Conservation (phyloP, 1,140 invertebrate species). For the Ips nitidus region DNA sequence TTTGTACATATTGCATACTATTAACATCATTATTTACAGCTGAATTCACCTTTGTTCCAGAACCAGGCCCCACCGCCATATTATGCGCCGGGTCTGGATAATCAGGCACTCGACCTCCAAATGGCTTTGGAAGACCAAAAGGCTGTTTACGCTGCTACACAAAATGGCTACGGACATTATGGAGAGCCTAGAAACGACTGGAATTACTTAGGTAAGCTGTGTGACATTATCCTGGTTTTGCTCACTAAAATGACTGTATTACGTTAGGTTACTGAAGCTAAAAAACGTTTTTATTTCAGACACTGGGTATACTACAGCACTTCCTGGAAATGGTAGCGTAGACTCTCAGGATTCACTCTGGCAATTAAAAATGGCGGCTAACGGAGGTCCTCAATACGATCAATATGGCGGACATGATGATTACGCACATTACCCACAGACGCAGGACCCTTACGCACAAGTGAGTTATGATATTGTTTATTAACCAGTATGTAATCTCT, state of each 20-base stretch:
- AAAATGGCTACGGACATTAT: slow-evolving; percentile 84
- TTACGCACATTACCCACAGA: slow-evolving; percentile 80
- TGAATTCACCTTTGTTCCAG: slow-evolving; percentile 53
- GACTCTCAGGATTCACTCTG: slow-evolving; percentile 94
- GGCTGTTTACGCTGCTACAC: slow-evolving; percentile 75
- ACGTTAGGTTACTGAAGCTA: too few species aligned
- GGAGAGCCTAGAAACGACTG: slow-evolving; percentile 34
- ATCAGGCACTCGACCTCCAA: slow-evolving; percentile 79
- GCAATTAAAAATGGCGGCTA: slow-evolving; percentile 85
- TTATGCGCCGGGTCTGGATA: slow-evolving; percentile 86
- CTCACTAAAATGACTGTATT: not conserved
- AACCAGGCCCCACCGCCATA: slow-evolving; percentile 82
- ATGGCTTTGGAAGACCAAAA: slow-evolving; percentile 80
- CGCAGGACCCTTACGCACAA: slow-evolving; percentile 52
- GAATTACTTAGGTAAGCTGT: slow-evolving; percentile 29
- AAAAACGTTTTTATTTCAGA: not conserved
- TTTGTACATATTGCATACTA: too few species aligned
- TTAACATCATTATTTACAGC: slow-evolving; percentile 29
- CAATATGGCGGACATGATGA: slow-evolving; percentile 67
- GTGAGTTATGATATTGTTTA: slow-evolving; percentile 4
- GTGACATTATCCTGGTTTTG: not conserved
- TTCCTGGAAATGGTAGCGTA: slow-evolving; percentile 68
- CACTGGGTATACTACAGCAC: slow-evolving; percentile 35
- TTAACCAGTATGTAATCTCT: not conserved
- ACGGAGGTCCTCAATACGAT: slow-evolving; percentile 30